A percentile compares a stretch with the other conserved stretches of the same genome.
phyloP scores from a whole-genome alignment of 2,797 vertebrate genomes.

The Podarcis lilfordi region DNA sequence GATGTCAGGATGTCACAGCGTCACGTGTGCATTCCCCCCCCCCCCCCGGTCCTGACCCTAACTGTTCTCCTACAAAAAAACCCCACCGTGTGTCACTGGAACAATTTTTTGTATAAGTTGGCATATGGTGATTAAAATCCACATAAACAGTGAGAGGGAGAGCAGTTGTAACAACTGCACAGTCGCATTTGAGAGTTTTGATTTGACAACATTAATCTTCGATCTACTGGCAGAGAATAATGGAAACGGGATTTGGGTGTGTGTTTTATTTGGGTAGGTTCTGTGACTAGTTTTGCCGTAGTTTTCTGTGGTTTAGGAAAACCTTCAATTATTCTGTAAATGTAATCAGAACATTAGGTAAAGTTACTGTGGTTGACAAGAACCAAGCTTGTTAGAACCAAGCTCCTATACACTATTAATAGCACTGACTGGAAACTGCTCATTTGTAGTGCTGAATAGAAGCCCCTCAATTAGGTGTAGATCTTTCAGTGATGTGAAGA shows the following conservation, averaged over 20 bases:
- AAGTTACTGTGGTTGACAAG: background rate
- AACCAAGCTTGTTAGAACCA: too few relatives aligned
- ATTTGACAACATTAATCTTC: background rate
- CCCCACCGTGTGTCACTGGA: too few relatives aligned
- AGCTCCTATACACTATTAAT: too few relatives aligned
- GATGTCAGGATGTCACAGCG: too few relatives aligned
- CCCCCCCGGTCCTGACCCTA: too few relatives aligned
- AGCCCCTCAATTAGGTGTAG: background rate
- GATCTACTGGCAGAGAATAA: background rate
- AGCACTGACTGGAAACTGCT: background rate
- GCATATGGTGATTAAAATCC: conserved; percentile 10
- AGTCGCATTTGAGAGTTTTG: background rate
- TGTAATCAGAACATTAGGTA: background rate
- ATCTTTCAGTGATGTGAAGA: background rate
- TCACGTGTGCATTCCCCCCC: too few relatives aligned
- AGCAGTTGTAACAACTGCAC: background rate
- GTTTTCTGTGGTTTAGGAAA: background rate
- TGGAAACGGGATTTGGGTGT: background rate
- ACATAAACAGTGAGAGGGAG: background rate
- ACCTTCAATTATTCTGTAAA: background rate
- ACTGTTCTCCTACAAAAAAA: too few relatives aligned
- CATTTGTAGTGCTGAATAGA: background rate
- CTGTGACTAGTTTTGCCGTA: background rate
- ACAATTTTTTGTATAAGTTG: background rate
- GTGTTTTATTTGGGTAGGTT: background rate